Conservation (phyloP, 2,113 vertebrate species). For the Malurus melanocephalus region DNA sequence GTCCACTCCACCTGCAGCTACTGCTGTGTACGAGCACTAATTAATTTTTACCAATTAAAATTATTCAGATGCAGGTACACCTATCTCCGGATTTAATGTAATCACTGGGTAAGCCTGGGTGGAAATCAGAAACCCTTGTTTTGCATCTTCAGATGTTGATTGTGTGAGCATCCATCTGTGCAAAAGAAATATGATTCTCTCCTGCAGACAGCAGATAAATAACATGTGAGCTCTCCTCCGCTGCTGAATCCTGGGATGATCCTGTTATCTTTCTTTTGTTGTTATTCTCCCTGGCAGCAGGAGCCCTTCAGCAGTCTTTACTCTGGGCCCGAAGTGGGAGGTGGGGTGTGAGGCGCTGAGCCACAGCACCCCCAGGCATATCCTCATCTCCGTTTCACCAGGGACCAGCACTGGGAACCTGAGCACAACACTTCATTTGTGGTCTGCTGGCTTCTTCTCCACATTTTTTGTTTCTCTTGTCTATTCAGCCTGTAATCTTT, state of each 20-base stretch:
- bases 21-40: rapidly evolving
- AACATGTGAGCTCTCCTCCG: neutral
- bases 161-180: neutral
- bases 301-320: neutral
- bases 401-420: conserved; percentile 21
- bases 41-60: neutral
- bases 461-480: conserved; percentile 53
- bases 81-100: neutral
- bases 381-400: neutral
- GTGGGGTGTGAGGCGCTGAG: neutral
- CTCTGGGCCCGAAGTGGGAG: neutral
- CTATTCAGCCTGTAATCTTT: conserved; percentile 53
- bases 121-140: conserved; percentile 4
- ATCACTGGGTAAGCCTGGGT: neutral
- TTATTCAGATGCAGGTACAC: neutral
- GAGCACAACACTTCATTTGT: conserved; percentile 44
- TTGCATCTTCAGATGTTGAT: neutral
- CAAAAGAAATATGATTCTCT: conserved; percentile 17
- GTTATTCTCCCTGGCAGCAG: conserved; percentile 7
- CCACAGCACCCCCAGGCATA: neutral
- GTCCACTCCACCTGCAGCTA: neutral
- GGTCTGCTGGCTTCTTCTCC: conserved; percentile 53
- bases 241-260: conserved; percentile 29
- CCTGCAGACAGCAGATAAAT: conserved; percentile 33
- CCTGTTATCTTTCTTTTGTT: conserved; percentile 12